Percentiles rank a stretch among this genome's conserved stretches.
Evolutionary conservation across 2,888 invertebrate genomes (phyloP).

Genomic region (Eupithecia tripunctaria): DNA sequence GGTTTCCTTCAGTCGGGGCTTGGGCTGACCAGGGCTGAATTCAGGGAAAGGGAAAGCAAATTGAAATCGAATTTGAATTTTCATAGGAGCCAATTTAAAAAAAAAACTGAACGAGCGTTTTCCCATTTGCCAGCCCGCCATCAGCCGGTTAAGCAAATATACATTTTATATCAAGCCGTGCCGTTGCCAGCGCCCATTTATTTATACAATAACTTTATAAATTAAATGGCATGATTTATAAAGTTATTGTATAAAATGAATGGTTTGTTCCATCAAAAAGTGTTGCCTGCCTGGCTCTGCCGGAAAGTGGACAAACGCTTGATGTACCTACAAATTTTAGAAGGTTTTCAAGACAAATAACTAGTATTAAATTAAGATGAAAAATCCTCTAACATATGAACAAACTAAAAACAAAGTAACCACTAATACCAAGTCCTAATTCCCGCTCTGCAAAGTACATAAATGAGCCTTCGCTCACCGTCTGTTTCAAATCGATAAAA

Average conservation of each 20-base stretch:
- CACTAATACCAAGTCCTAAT: background rate
- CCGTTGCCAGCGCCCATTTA: background rate
- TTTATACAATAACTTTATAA: no score
- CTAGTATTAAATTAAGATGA: no score
- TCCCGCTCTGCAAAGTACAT: slow-evolving; percentile 41
- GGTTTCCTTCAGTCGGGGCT: slow-evolving; percentile 46
- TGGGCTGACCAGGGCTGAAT: slow-evolving; percentile 49
- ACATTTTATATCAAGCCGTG: background rate
- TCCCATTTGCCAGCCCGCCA: no score
- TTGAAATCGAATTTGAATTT: background rate
- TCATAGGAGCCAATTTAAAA: background rate
- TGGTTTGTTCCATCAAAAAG: no score
- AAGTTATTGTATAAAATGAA: background rate
- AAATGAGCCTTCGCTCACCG: slow-evolving; percentile 52
- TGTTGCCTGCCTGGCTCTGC: no score
- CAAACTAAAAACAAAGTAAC: background rate
- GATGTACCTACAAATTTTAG: no score
- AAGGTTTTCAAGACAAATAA: no score
- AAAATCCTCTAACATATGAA: no score
- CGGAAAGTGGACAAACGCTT: no score
- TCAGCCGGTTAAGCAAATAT: background rate
- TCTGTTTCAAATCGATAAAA: slow-evolving; percentile 57
- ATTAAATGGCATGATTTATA: no score
- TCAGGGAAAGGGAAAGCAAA: background rate
- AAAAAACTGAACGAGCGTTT: background rate